These are phyloP conservation scores for Pseudococcus jackbeardsleyi DNA, from an alignment of 2,888 invertebrate species.

Conservation along the genomic window DNA sequence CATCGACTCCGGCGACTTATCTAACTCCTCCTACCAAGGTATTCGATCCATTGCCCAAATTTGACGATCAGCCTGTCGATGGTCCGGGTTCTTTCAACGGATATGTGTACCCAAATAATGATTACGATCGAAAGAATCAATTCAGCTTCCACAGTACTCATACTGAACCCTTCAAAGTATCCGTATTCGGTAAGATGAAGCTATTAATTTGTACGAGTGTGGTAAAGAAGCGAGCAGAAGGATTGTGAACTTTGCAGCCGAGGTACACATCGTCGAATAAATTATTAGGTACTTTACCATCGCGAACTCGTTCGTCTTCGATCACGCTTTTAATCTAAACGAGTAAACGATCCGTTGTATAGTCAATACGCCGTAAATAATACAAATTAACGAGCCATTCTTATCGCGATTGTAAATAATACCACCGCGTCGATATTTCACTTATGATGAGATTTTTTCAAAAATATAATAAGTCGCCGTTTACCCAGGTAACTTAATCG, in stretches of 20 bases:
- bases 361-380: conserved; percentile 36
- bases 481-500: not conserved
- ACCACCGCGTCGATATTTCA: conserved; percentile 2
- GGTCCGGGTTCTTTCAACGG: not conserved
- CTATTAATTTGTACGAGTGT: not conserved
- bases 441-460: conserved; percentile 4
- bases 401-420: conserved; percentile 38
- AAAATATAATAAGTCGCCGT: not conserved
- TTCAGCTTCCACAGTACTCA: not conserved
- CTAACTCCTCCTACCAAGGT: conserved; percentile 17
- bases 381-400: conserved; percentile 35
- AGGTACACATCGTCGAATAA: not conserved
- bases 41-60: not conserved
- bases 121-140: conserved; percentile 10
- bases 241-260: not conserved
- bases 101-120: not conserved
- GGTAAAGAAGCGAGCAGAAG: not conserved
- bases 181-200: conserved; percentile 14
- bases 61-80: not conserved
- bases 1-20: conserved; percentile 4
- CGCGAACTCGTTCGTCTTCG: not conserved
- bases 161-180: conserved; percentile 1
- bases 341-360: conserved; percentile 9
- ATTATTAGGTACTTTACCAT: not conserved
- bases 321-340: conserved; percentile 50